Evolutionary conservation across 35 echinoderm and acorn worm genomes (phyloP), one percentile per base, ranked within the genome.

Genomic region (Antedon bifida): DNA sequence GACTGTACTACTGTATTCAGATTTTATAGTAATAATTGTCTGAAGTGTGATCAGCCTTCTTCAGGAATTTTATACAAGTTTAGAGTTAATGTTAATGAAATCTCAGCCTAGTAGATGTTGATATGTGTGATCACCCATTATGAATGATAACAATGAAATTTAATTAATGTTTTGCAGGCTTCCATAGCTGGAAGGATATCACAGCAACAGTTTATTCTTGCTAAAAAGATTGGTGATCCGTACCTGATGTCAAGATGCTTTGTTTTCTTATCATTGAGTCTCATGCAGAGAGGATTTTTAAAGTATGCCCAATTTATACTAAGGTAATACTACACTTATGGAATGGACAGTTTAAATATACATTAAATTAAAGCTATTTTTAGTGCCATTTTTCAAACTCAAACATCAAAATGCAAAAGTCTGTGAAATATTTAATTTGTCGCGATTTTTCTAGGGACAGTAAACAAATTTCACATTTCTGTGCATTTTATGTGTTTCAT

Each of bases 271-370:
- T 51, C 91, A 36, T 75, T 85, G 73, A 92, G 91, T 88, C 36
- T 92, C 17, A 88, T 88, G 86, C 91, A 92, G 35, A 92, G 91
- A 83, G 86, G 91, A 0, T 88, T 46, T 26, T 74, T 88, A 19
- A 78, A 45, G 36, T 64, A 81, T 28, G 82, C 91, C 7, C 39
- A 84, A 35, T 39, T 64, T 36, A 75, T 92, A 16, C 74, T 92
- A 32, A 88, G 86, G 91, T 92, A 75, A 79, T 46, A 3, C 81
- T 64, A 16, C 19, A 42, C 5, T 64, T 16, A 64, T 19, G 26
- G 26, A 12, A 64, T 12, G 4, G 14, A 42, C 14, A 42, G 14
- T 42, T 7, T 14, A n/a, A n/a, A n/a, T n/a, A n/a, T n/a, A n/a
- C n/a, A n/a, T n/a, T n/a, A n/a, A n/a, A n/a, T n/a, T n/a, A n/a